Evolutionary conservation across 2,797 vertebrate species (phyloP).

Genomic region (Peromyscus melanophrys): DNA sequence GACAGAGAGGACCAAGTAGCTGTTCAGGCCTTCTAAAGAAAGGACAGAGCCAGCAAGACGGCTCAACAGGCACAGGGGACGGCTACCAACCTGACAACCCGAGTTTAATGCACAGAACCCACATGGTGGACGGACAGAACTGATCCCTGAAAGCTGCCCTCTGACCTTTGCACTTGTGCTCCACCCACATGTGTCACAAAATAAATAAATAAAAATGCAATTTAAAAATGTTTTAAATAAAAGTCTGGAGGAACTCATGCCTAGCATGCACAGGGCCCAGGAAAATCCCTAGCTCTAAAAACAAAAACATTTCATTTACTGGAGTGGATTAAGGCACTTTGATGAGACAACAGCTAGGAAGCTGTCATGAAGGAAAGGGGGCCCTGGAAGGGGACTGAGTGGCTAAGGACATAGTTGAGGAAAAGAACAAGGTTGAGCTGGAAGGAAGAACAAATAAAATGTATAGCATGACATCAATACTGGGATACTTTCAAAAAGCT

Average conservation of each 20-base stretch:
- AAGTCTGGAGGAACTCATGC: neutral
- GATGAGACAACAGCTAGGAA: neutral
- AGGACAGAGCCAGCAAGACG: neutral
- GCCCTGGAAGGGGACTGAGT: neutral
- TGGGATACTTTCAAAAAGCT: constrained; percentile 23
- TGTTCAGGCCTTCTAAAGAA: neutral
- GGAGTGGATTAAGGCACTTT: neutral
- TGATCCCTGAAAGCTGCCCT: neutral
- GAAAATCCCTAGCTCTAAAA: neutral
- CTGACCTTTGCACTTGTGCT: neutral
- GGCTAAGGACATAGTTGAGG: neutral
- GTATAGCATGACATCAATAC: neutral
- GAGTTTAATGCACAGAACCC: neutral
- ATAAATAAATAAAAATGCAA: neutral
- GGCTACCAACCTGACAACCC: neutral
- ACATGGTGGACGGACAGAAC: neutral
- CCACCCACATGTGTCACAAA: neutral
- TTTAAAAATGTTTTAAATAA: neutral
- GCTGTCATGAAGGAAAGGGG: neutral
- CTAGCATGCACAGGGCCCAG: neutral
- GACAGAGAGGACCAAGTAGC: neutral
- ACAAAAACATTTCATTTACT: constrained; percentile 36
- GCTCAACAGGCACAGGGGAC: neutral
- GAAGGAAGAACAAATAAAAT: constrained; percentile 37
- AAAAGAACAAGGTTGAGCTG: neutral